These are phyloP conservation scores for Leistus spinibarbis DNA, from an alignment of 2,888 invertebrate genomes.

Conservation along the genomic window DNA sequence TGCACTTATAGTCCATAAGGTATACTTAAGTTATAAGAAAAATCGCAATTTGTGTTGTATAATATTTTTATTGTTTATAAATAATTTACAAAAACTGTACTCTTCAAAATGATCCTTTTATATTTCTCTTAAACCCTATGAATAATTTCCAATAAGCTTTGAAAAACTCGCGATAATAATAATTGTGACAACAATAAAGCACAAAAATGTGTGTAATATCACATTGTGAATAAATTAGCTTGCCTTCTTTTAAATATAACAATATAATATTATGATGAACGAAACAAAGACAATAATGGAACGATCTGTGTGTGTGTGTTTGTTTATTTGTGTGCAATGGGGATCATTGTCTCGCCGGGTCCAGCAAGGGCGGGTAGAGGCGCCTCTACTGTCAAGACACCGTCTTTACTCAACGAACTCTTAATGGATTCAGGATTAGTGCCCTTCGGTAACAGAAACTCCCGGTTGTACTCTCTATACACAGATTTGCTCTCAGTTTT, in stretches of 20 bases:
- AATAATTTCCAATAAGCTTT: neutral
- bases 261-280: neutral
- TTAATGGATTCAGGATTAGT: conserved; percentile 96
- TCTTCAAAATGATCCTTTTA: conserved; percentile 25
- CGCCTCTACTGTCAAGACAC: conserved; percentile 95
- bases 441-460: conserved; percentile 95
- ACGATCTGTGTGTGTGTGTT: neutral
- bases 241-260: neutral
- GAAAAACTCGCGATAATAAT: neutral
- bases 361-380: conserved; percentile 84
- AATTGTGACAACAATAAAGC: neutral
- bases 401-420: conserved; percentile 94
- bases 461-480: conserved; percentile 97
- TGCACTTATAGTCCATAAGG: neutral
- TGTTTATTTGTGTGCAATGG: conserved; percentile 71
- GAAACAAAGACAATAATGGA: neutral
- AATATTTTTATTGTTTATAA: conserved; percentile 54
- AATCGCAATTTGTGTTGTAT: neutral
- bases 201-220: neutral
- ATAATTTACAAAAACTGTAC: conserved; percentile 55
- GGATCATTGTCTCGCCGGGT: conserved; percentile 81
- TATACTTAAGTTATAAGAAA: neutral
- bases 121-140: conserved; percentile 36
- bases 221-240: neutral
- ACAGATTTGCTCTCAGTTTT: conserved; percentile 95